Base-by-base conservation (phyloP, 2,888 invertebrate genomes). In the Dasypolia templi region DNA sequence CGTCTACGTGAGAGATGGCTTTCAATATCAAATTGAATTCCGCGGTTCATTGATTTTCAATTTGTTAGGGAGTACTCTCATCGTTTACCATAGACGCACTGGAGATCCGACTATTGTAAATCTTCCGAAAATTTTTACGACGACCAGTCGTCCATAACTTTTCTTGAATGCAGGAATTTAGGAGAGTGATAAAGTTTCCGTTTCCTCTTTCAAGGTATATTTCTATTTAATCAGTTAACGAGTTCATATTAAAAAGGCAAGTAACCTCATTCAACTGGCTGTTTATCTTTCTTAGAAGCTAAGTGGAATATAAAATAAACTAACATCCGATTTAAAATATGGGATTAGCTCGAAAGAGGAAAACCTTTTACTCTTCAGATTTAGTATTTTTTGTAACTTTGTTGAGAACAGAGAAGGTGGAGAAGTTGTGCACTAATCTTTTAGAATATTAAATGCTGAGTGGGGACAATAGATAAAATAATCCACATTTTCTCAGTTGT, bases 11-110 rank as follows among this genome's bases (percentile, higher is more conserved):
- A 95, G 95, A 94, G 94, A 96, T 95, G 95, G 95, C 95, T 96
- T 96, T 97, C 96, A 96, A 97, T 97, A 96, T 97, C 96, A 97
- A 97, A 97, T 97, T 97, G 97, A 97, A 97, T 97, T 97, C 97
- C 96, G 96, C 96, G 97, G 96, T 97, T 96, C 96, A 97, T 97
- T 97, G 97, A 96, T 95, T 96, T 96, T 96, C 96, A 96, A 96
- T 97, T 95, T 96, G 95, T 95, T 92, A 93, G 93, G 92, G 92
- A 93, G 91, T 92, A 93, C 92, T 94, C 93, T 91, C 93, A 90
- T 94, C 94, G 94, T 94, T 95, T 94, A 94, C 94, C 92, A 94
- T 93, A 93, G 93, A 93, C 91, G 92, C 92, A 92, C 92, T 89
- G 87, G 88, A 90, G 89, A 92, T 91, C 89, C 89, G 88, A 90